Conservation (phyloP, 2,797 vertebrate genomes). For the Chromis chromis region DNA sequence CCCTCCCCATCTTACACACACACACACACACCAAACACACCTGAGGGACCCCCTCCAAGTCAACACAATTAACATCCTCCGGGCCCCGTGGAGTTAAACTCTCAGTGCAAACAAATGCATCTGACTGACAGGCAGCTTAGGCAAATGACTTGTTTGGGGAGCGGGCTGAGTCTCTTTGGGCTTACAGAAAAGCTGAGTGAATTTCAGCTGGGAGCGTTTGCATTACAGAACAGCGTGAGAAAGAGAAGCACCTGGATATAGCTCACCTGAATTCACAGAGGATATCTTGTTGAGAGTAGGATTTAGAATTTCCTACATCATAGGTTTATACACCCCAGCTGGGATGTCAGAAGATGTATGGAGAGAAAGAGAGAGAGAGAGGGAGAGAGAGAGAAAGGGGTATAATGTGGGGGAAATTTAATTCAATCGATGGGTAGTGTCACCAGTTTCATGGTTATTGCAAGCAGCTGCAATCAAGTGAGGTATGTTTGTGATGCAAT, state of each 20-base stretch:
- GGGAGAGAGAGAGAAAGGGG: not conserved
- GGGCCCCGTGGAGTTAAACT: constrained; percentile 75
- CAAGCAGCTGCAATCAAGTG: constrained; percentile 11
- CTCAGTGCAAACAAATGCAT: constrained; percentile 78
- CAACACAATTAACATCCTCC: constrained; percentile 78
- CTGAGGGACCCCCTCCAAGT: constrained; percentile 77
- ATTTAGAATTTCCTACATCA: constrained; percentile 50
- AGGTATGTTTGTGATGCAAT: not conserved
- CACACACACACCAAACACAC: constrained; percentile 59
- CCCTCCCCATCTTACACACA: constrained; percentile 11
- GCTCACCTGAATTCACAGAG: constrained; percentile 64
- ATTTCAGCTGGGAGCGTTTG: constrained; percentile 69
- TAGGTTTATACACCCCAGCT: constrained; percentile 31
- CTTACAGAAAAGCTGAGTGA: constrained; percentile 59
- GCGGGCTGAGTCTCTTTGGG: constrained; percentile 60
- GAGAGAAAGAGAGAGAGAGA: not conserved
- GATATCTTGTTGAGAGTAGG: constrained; percentile 46
- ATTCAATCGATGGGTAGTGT: constrained; percentile 5
- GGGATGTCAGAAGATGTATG: constrained; percentile 26
- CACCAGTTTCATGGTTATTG: constrained; percentile 4
- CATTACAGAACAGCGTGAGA: constrained; percentile 70
- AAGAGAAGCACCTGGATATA: constrained; percentile 65
- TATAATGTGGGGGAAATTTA: constrained; percentile 25
- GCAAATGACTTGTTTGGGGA: constrained; percentile 75
- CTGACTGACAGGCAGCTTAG: constrained; percentile 75